Base-by-base conservation (phyloP, 2,113 vertebrate species). In the Plestiodon gilberti region DNA sequence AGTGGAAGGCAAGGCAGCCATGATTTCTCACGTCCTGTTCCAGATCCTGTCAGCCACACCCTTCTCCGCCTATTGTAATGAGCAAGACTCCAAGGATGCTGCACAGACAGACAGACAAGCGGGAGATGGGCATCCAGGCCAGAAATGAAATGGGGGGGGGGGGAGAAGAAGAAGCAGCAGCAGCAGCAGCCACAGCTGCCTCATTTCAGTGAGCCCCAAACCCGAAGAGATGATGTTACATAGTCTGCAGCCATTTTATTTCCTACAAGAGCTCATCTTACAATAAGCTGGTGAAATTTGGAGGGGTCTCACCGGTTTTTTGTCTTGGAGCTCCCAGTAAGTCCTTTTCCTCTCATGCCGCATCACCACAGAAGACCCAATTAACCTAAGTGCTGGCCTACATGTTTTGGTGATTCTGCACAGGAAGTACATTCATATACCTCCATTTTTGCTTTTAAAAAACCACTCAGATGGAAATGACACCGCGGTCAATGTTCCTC, bases 381-480 rank as follows among this genome's bases (percentile, higher is more conserved):
- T 11, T 6, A 75, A 88, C 33, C 76, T 3, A 74, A 76, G 14
- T 18, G 87, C 70, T 80, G 71, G 30, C 85, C 78, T 78, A 73
- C 15, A 48, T 57, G 43, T 89, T 87, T 81, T n/a, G 22, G 57
- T 81, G 9, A 4, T 17, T 75, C 35, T 87, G 25, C 14, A 82
- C 69, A 89, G 71, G 86, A 83, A 85, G 7, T 0, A 1, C 20
- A 52, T 81, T 80, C 28, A 88, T 70, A 90, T 70, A 90, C 23
- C 9, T 69, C 43, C 71, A 38, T 81, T 78, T 74, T 74, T 70
- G 64, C 35, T 61, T 86, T 59, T 40, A 71, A 86, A 89, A 88
- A 90, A 77, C 67, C 33, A 78, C 59, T 69, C 85, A 70, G 81
- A 81, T 40, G 89, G 55, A 87, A 92, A 87, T 2, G 77, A 77